A percentile compares a stretch with the other conserved stretches of the same genome.
phyloP scores from a whole-genome alignment of 1,140 invertebrate species.

The Drosophila pruinosa region DNA sequence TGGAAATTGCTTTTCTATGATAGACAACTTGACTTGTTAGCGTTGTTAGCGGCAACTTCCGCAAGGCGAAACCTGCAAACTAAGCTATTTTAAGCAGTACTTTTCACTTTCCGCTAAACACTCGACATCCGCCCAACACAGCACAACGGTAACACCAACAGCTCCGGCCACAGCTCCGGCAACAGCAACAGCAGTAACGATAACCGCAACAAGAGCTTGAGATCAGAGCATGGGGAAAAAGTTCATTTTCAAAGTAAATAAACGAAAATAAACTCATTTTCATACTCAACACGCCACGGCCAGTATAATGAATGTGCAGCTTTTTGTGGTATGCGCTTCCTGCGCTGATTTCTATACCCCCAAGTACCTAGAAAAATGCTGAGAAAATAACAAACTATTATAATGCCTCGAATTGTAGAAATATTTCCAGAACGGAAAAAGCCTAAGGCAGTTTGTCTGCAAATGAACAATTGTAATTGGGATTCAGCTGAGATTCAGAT shows the following conservation, averaged over 20 bases:
- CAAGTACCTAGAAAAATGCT: constrained; percentile 55
- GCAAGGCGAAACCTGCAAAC: constrained; percentile 76
- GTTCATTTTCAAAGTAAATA: constrained; percentile 74
- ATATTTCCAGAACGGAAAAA: constrained; percentile 4
- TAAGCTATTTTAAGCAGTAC: constrained; percentile 78
- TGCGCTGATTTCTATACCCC: constrained; percentile 62
- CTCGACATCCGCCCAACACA: constrained; percentile 63
- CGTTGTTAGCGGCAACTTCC: constrained; percentile 61
- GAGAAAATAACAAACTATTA: constrained; percentile 38
- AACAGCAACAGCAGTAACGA: background rate
- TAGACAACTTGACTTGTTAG: constrained; percentile 75
- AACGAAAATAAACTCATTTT: constrained; percentile 76
- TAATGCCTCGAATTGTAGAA: constrained; percentile 10
- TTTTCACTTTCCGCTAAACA: constrained; percentile 80
- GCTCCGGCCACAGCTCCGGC: background rate
- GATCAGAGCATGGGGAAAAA: constrained; percentile 52
- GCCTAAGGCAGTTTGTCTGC: background rate
- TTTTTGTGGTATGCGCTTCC: constrained; percentile 72
- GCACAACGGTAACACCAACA: constrained; percentile 5
- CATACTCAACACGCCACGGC: constrained; percentile 53
- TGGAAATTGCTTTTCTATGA: constrained; percentile 80
- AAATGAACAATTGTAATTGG: background rate
- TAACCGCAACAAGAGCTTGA: background rate
- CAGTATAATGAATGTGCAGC: constrained; percentile 70
- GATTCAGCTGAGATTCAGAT: background rate